Evolutionary conservation across 2,797 vertebrate species (phyloP), one percentile per base, ranked within the genome.

Genomic region (Aplochiton taeniatus): DNA sequence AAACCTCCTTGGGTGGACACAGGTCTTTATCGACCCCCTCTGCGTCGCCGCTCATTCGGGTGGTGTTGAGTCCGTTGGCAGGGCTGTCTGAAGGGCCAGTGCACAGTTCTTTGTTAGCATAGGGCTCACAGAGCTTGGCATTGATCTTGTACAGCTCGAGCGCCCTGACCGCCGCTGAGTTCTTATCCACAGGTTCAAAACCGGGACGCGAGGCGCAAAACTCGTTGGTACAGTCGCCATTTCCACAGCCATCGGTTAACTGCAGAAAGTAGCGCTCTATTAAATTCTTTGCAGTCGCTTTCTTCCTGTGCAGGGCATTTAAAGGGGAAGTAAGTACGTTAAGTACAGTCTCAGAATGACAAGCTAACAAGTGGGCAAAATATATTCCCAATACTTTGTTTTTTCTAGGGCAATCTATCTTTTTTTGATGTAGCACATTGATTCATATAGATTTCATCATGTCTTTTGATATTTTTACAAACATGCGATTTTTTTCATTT

Each of bases 231-330:
- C 98, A 99, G 94, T 94, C 93, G 90, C 95, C 95, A 96, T 98
- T 98, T 93, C 98, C 98, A 93, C 98, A 99, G 93, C 98, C 98
- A 84, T 98, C 95, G 10, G 97, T 99, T 94, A 99, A 95, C 96
- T 99, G 98, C 87, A 93, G 95, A 94, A 98, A 99, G 94, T 98
- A 99, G 93, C 97, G 97, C 93, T 99, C 97, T 90, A 99, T 99
- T 92, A 99, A 95, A 94, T 98, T 96, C 94, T 99, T 99, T 91
- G 97, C 97, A 91, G 97, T 95, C 85, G 95, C 95, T 95, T 94
- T 98, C 95, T 99, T 99, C 98, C 97, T 99, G 94, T 82, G 88
- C 85, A 92, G 85, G 85, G 96, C 81, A 94, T 90, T 91, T 83
- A 93, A 91, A 95, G 86, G 90, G 82, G 79, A 89, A 66, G 88